These are phyloP conservation scores for Hybognathus amarus DNA, from an alignment of 2,797 vertebrate genomes.

Conservation along the genomic window DNA sequence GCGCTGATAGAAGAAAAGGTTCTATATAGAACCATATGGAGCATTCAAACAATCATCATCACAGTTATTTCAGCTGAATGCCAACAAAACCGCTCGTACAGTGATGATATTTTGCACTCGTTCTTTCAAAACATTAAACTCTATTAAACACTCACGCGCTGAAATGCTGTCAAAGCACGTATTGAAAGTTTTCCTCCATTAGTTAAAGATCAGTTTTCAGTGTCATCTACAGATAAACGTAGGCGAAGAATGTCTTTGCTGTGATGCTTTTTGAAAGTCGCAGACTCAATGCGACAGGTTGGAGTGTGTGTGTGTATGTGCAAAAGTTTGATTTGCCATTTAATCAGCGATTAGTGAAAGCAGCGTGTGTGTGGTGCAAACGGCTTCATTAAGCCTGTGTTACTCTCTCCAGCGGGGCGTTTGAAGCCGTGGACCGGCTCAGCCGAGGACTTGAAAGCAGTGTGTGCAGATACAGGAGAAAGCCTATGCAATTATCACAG, in stretches of 20 bases:
- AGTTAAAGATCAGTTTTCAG: conserved; percentile 6
- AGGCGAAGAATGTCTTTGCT: background rate
- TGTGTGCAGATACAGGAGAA: conserved; percentile 43
- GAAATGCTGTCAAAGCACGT: conserved; percentile 3
- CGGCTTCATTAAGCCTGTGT: conserved; percentile 30
- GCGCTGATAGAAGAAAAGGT: too few relatives aligned
- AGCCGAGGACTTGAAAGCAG: conserved; percentile 53
- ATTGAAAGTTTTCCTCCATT: conserved; percentile 5
- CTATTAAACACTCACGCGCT: background rate
- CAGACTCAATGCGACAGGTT: background rate
- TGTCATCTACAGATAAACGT: conserved; percentile 12
- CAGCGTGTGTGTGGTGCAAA: background rate
- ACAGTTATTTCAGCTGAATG: background rate
- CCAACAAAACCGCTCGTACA: background rate
- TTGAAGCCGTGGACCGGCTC: conserved; percentile 57
- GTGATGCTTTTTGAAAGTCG: background rate
- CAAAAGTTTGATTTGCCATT: conserved; percentile 13
- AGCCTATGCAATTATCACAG: conserved; percentile 54
- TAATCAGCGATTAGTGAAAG: background rate
- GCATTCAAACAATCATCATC: background rate
- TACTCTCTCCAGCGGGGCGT: conserved; percentile 42
- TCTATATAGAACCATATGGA: too few relatives aligned
- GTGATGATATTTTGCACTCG: background rate
- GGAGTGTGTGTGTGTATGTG: background rate
- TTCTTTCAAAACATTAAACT: conserved; percentile 10